A percentile compares a stretch with the other conserved stretches of the same genome.
These are phyloP conservation scores for Palaemon carinicauda DNA, from an alignment of 1,140 invertebrate genomes.

Conservation along the genomic window DNA sequence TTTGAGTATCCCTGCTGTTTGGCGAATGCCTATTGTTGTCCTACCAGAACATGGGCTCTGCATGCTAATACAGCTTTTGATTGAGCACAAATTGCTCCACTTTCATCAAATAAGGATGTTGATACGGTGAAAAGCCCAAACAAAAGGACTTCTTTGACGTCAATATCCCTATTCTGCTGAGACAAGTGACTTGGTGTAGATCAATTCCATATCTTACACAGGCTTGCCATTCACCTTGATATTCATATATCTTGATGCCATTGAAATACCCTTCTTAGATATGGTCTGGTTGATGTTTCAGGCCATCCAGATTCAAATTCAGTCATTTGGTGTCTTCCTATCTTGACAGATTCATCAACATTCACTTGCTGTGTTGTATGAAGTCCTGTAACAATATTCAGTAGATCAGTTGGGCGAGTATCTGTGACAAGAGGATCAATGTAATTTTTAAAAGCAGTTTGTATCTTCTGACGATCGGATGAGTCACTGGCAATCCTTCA, in stretches of 20 bases:
- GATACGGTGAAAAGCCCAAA: neutral
- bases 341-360: neutral
- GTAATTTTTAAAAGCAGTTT: neutral
- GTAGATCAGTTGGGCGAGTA: neutral
- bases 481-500: neutral
- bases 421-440: slow-evolving; percentile 9
- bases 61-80: neutral
- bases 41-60: too few species aligned
- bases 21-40: too few species aligned
- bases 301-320: neutral
- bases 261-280: neutral
- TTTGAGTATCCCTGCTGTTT: too few species aligned
- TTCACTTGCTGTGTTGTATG: neutral
- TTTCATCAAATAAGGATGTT: neutral
- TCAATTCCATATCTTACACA: neutral
- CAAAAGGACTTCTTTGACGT: neutral
- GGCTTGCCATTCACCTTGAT: neutral
- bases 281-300: neutral
- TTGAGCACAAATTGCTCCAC: neutral
- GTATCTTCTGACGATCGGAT: neutral
- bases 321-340: neutral
- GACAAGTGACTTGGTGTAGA: neutral
- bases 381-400: slow-evolving; percentile 11
- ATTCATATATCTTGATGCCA: neutral
- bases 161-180: neutral